These are phyloP conservation scores for Erythrocercus mccallii DNA, from an alignment of 2,113 vertebrate species.

Conservation along the genomic window DNA sequence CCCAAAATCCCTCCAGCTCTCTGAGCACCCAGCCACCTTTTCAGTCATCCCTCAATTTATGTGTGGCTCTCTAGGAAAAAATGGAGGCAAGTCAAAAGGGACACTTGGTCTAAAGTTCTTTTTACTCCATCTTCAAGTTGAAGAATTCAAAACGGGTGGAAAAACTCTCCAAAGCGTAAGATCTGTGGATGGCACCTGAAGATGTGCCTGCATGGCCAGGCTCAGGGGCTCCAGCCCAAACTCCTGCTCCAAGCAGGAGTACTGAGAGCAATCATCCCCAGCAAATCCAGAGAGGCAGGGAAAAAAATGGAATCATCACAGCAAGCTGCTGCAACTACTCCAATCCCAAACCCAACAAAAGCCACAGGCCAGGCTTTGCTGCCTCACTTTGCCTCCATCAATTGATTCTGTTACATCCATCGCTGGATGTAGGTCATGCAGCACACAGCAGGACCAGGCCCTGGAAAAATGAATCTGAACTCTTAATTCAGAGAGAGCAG, in stretches of 20 bases:
- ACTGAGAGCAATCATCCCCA: background rate
- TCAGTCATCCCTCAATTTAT: background rate
- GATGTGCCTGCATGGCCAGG: fast-evolving
- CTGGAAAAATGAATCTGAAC: constrained; percentile 37
- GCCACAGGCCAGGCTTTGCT: constrained; percentile 30
- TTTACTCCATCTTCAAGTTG: fast-evolving
- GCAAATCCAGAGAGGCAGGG: background rate
- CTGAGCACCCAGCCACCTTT: background rate
- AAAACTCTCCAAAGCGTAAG: background rate
- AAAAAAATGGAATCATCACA: background rate
- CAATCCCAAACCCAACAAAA: background rate
- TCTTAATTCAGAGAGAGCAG: background rate
- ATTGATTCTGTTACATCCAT: background rate
- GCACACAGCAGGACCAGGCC: background rate
- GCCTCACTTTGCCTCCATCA: constrained; percentile 13
- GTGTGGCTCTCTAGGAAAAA: background rate
- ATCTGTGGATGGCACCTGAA: background rate
- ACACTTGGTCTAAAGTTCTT: background rate
- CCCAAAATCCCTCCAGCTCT: background rate
- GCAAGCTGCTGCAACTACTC: background rate
- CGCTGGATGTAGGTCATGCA: constrained; percentile 20
- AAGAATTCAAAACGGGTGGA: background rate
- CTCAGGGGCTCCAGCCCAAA: background rate
- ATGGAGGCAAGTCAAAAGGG: background rate
- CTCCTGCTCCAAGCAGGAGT: background rate